These are phyloP conservation scores for Enhydra lutris DNA, from an alignment of 2,113 vertebrate species.

Conservation along the genomic window DNA sequence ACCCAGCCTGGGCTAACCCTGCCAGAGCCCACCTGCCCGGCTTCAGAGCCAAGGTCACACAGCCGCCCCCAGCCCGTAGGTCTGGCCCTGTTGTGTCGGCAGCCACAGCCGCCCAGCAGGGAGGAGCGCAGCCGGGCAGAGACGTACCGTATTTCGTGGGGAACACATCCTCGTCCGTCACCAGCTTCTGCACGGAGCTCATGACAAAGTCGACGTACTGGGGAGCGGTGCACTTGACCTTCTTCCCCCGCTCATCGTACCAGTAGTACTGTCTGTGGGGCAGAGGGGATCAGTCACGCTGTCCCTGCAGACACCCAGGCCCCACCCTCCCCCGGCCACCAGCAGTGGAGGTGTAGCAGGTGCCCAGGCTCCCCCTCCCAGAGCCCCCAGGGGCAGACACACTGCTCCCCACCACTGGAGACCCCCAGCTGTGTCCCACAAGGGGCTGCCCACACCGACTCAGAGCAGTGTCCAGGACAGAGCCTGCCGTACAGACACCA, in stretches of 20 bases:
- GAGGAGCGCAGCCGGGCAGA: background rate
- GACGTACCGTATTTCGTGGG: slow-evolving; percentile 97
- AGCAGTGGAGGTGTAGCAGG: background rate
- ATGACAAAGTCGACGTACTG: slow-evolving; percentile 99
- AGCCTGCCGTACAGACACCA: background rate
- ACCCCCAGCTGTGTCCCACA: accelerated
- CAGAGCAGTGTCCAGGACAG: too few species aligned
- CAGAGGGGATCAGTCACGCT: background rate
- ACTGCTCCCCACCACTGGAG: background rate
- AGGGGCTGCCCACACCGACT: background rate
- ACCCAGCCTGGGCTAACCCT: background rate
- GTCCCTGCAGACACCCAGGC: background rate
- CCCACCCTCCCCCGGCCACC: background rate
- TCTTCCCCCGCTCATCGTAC: slow-evolving; percentile 98
- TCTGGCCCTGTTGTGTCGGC: too few species aligned
- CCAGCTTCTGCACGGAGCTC: slow-evolving; percentile 98
- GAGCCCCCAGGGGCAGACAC: background rate
- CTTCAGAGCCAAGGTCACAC: background rate
- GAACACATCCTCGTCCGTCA: slow-evolving; percentile 98
- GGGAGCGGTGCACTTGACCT: slow-evolving; percentile 98
- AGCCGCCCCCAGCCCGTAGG: background rate
- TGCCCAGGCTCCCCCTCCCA: background rate
- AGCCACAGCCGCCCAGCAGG: background rate
- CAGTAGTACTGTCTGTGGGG: slow-evolving; percentile 96
- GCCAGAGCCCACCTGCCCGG: too few species aligned